Percentiles rank a stretch among this genome's conserved stretches.
These are phyloP conservation scores for Xenops minutus DNA, from an alignment of 2,797 vertebrate species.

Conservation along the genomic window DNA sequence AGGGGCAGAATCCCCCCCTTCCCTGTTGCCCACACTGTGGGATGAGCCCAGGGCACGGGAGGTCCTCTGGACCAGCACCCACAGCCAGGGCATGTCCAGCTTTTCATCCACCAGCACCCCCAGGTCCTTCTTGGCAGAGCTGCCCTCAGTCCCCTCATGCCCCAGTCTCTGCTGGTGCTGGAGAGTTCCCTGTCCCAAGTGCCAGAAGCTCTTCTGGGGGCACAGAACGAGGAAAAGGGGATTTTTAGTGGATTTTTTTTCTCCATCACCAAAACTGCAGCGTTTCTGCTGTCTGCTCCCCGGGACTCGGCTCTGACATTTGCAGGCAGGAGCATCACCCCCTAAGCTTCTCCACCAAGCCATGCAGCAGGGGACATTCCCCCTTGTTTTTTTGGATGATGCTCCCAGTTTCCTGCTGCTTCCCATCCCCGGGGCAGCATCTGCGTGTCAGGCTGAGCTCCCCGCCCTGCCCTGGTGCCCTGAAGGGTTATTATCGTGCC, in stretches of 20 bases:
- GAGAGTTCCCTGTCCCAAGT: not conserved
- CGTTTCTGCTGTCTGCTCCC: not conserved
- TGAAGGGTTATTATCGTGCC: conserved; percentile 26
- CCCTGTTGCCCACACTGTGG: not conserved
- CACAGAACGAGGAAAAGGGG: too few relatives aligned
- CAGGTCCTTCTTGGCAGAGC: not conserved
- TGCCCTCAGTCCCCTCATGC: not conserved
- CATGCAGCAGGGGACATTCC: fast-evolving
- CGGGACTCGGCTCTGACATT: not conserved
- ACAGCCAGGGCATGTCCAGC: not conserved
- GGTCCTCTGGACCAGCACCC: not conserved
- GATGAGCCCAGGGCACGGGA: not conserved
- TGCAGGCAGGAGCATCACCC: not conserved
- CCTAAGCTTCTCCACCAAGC: not conserved
- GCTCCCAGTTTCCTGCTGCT: not conserved
- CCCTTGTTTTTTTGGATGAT: not conserved
- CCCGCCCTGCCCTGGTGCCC: not conserved
- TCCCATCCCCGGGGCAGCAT: not conserved
- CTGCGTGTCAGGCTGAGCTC: not conserved
- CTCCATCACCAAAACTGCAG: not conserved
- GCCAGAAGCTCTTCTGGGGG: not conserved
- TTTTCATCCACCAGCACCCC: too few relatives aligned
- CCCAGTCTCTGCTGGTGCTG: not conserved
- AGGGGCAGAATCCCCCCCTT: not conserved
- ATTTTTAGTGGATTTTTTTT: not conserved